Conservation (phyloP, 2,888 invertebrate species). For the Subacronicta megacephala region DNA sequence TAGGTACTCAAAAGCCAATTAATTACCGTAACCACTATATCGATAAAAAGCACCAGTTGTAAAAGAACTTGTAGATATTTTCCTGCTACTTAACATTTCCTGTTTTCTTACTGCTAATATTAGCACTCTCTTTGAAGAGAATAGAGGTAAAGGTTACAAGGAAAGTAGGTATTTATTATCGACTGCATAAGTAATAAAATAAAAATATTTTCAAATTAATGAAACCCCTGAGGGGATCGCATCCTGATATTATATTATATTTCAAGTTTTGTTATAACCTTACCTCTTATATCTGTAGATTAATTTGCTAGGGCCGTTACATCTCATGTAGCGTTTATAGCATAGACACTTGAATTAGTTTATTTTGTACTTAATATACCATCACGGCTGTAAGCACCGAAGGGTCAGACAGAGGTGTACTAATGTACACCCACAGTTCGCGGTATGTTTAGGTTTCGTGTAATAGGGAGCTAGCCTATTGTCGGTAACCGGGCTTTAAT, state of each 20-base stretch:
- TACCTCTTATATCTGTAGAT: constrained; percentile 47
- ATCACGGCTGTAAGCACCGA: too few species aligned
- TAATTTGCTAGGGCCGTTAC: constrained; percentile 24
- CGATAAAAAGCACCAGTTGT: not conserved
- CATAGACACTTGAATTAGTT: not conserved
- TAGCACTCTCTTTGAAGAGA: not conserved
- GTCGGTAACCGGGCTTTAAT: too few species aligned
- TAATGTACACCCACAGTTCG: too few species aligned
- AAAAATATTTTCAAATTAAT: constrained; percentile 67
- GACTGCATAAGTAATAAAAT: constrained; percentile 67
- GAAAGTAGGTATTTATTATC: constrained; percentile 64
- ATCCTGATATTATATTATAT: constrained; percentile 71
- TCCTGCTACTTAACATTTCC: not conserved
- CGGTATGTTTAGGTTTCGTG: too few species aligned
- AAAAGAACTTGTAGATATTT: not conserved
- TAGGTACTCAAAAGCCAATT: not conserved
- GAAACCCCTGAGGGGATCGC: constrained; percentile 60
- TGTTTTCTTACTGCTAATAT: constrained; percentile 19
- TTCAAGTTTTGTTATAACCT: constrained; percentile 62
- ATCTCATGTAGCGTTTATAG: constrained; percentile 5
- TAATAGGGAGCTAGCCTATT: too few species aligned
- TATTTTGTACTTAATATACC: too few species aligned
- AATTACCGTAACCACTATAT: not conserved
- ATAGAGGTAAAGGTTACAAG: constrained; percentile 21
- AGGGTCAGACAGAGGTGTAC: too few species aligned